Conservation (phyloP, 92 coral and sea anemone species). For the Bergia sp. region DNA sequence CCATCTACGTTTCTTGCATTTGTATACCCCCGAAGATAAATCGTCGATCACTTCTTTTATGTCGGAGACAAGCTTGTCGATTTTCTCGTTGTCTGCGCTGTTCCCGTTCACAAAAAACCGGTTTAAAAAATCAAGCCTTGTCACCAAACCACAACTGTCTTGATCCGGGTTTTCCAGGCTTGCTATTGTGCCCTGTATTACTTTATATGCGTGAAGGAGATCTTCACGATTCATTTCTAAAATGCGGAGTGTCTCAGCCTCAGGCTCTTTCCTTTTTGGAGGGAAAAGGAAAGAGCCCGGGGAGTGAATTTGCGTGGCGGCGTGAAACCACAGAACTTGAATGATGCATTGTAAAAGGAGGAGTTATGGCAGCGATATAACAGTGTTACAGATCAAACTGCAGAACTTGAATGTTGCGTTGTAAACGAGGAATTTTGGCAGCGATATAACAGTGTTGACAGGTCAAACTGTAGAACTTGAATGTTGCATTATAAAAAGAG, state of each 20-base stretch:
- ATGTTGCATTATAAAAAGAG: no score
- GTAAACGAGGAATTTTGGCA: background rate
- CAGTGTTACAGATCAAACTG: background rate
- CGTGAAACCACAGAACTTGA: no score
- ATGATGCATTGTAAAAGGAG: no score
- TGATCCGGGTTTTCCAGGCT: slow-evolving; percentile 1
- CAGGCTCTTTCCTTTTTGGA: background rate
- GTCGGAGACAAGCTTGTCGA: background rate
- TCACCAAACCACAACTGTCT: background rate
- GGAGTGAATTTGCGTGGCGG: background rate
- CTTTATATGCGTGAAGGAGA: slow-evolving; percentile 4
- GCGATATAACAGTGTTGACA: no score
- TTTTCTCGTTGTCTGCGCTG: background rate
- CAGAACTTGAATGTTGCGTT: background rate
- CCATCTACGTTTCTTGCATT: background rate
- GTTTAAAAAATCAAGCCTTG: slow-evolving; percentile 9
- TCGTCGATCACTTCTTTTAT: background rate
- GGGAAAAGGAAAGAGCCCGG: background rate
- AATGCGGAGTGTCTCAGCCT: no score
- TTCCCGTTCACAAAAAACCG: background rate
- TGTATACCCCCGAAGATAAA: background rate
- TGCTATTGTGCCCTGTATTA: background rate
- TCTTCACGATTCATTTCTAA: slow-evolving; percentile 10
- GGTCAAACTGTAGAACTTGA: no score
- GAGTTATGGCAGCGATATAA: background rate